These are phyloP conservation scores for Pachydiplax longipennis DNA, from an alignment of 2,888 invertebrate genomes.

Conservation along the genomic window DNA sequence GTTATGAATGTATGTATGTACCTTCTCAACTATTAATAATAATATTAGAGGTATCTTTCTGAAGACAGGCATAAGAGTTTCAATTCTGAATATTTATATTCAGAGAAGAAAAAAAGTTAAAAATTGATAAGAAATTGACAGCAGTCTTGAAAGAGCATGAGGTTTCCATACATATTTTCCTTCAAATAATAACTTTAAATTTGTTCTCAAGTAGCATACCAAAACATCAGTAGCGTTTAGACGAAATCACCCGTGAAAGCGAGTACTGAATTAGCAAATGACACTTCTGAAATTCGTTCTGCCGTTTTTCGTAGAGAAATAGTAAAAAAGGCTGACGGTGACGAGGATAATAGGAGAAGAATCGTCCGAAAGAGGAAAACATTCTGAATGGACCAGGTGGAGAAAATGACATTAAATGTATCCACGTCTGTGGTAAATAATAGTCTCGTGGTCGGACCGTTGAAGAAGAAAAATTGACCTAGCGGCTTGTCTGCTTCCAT, in stretches of 20 bases:
- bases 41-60: no score
- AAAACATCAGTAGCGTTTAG: not conserved
- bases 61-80: no score
- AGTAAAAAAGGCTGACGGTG: not conserved
- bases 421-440: slow-evolving; percentile 43
- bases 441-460: not conserved
- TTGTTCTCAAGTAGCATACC: not conserved
- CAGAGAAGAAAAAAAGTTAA: no score
- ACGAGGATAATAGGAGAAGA: not conserved
- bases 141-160: no score
- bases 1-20: no score
- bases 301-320: not conserved
- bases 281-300: not conserved
- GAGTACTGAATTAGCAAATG: not conserved
- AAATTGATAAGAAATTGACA: no score
- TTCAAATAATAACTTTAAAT: no score
- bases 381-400: slow-evolving; percentile 26
- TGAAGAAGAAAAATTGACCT: slow-evolving; percentile 11
- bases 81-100: no score
- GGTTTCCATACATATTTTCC: no score
- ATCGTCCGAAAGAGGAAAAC: not conserved
- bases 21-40: no score
- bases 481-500: not conserved
- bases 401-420: slow-evolving; percentile 17
- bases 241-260: not conserved